These are phyloP conservation scores for Synanthedon tipuliformis DNA, from an alignment of 2,888 invertebrate genomes.

Conservation along the genomic window DNA sequence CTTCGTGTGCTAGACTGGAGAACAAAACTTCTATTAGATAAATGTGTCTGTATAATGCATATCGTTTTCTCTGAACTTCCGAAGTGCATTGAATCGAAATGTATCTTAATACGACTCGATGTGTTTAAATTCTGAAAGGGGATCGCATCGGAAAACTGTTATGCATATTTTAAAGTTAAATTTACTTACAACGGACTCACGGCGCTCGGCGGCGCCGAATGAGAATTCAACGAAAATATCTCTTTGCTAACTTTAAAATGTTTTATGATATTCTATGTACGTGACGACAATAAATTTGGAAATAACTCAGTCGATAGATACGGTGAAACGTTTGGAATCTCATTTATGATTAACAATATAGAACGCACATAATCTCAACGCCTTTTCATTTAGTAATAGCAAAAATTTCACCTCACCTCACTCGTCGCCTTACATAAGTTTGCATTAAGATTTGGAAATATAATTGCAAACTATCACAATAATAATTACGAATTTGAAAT, in stretches of 20 bases:
- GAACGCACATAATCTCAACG: no score
- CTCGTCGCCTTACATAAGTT: no score
- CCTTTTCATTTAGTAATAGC: no score
- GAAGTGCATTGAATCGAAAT: constrained; percentile 59
- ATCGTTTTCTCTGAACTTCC: constrained; percentile 39
- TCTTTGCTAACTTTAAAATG: constrained; percentile 54
- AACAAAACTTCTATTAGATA: not conserved
- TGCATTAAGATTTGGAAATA: no score
- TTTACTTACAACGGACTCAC: constrained; percentile 50
- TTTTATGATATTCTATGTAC: constrained; percentile 52
- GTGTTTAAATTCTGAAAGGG: constrained; percentile 64
- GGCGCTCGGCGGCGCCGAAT: constrained; percentile 24
- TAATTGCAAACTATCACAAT: no score
- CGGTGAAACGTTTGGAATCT: no score
- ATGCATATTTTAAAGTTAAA: constrained; percentile 70
- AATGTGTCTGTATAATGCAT: constrained; percentile 18
- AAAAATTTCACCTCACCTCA: no score
- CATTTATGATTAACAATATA: no score
- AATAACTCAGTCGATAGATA: constrained; percentile 33
- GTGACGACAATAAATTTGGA: constrained; percentile 40
- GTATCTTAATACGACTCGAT: constrained; percentile 64
- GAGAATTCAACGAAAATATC: constrained; percentile 48
- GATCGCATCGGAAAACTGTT: constrained; percentile 68
- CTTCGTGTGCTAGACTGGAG: not conserved
- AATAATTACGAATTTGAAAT: no score